Conservation (phyloP, 2,888 invertebrate species). For the Tetrapedia diversipes region DNA sequence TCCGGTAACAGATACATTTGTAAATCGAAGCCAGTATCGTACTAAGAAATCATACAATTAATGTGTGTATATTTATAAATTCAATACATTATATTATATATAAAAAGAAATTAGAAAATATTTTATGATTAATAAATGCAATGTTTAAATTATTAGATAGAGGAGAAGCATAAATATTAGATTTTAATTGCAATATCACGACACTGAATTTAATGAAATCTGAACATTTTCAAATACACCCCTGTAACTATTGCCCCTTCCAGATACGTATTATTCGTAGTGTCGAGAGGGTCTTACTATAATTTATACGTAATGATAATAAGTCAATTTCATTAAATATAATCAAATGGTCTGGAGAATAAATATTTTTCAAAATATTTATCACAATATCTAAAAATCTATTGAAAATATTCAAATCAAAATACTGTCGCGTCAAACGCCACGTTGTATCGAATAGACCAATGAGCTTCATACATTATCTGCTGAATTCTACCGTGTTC, state of each 20-base stretch:
- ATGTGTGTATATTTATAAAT: not conserved
- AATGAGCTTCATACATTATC: slow-evolving; percentile 39
- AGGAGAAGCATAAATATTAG: not conserved
- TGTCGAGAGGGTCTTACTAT: no score
- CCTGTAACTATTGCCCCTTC: not conserved
- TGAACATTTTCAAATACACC: not conserved
- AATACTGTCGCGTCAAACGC: slow-evolving; percentile 58
- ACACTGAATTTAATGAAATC: not conserved
- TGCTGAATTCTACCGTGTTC: slow-evolving; percentile 29
- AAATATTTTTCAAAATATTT: not conserved
- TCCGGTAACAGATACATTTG: slow-evolving; percentile 22
- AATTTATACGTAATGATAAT: not conserved
- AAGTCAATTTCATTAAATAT: not conserved
- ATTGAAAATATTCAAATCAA: slow-evolving; percentile 6
- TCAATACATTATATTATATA: not conserved
- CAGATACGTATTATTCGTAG: no score
- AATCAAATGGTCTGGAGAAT: not conserved
- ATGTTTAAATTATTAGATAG: not conserved
- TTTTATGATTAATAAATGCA: slow-evolving; percentile 33
- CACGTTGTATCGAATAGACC: slow-evolving; percentile 69
- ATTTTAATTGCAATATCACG: not conserved
- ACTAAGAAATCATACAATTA: not conserved
- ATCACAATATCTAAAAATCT: not conserved
- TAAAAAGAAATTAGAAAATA: not conserved
- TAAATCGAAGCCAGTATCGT: slow-evolving; percentile 16